These are phyloP conservation scores for Drosophila ohnishii DNA, from an alignment of 1,140 invertebrate genomes.

Conservation along the genomic window DNA sequence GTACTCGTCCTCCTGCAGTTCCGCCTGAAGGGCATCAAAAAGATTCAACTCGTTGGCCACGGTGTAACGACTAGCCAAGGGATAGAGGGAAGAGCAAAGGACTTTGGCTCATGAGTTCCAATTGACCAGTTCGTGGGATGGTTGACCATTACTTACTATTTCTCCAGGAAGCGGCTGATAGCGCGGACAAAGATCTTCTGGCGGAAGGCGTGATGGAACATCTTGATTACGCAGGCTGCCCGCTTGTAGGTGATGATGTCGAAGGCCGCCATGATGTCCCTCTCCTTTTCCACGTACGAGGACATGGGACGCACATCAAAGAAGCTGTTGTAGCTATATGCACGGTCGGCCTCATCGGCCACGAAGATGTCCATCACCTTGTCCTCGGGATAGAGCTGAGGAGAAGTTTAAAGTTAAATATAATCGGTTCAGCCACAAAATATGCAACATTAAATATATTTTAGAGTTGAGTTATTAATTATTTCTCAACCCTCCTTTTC, in stretches of 20 bases:
- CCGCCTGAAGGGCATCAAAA: slow-evolving; percentile 83
- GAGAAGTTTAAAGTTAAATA: not conserved
- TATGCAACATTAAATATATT: not conserved
- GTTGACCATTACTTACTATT: slow-evolving; percentile 73
- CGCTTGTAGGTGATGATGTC: slow-evolving; percentile 91
- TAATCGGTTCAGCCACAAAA: not conserved
- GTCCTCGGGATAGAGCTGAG: slow-evolving; percentile 86
- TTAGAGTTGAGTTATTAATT: not conserved
- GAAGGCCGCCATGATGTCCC: slow-evolving; percentile 90
- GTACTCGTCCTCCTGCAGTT: slow-evolving; percentile 67
- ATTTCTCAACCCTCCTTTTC: too few relatives aligned
- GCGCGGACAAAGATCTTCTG: slow-evolving; percentile 77
- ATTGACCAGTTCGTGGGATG: slow-evolving; percentile 58
- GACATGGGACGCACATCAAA: slow-evolving; percentile 89
- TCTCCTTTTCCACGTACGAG: slow-evolving; percentile 87
- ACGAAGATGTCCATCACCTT: slow-evolving; percentile 91
- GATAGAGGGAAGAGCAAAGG: slow-evolving; percentile 35
- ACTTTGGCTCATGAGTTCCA: slow-evolving; percentile 76
- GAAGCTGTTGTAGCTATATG: slow-evolving; percentile 82
- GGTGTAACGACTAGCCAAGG: slow-evolving; percentile 65
- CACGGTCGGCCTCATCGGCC: slow-evolving; percentile 83
- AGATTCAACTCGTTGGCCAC: slow-evolving; percentile 72
- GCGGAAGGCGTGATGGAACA: slow-evolving; percentile 83
- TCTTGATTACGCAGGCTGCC: slow-evolving; percentile 84
- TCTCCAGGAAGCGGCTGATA: slow-evolving; percentile 74